phyloP scores from a whole-genome alignment of 1,140 invertebrate genomes.

The Drosophila ironensis region DNA sequence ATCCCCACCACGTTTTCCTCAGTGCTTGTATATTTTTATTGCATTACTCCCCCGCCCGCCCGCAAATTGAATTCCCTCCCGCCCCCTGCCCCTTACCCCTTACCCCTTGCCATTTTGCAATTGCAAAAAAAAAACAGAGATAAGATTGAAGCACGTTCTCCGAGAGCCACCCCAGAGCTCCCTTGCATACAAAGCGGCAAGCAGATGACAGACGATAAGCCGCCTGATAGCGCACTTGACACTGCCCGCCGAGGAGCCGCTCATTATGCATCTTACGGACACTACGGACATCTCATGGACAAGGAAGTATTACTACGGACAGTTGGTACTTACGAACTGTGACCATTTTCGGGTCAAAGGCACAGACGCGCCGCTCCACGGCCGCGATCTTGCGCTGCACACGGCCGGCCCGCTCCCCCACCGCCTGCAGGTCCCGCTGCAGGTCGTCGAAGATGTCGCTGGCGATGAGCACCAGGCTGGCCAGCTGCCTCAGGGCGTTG shows the following conservation, averaged over 20 bases:
- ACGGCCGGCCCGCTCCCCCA: constrained; percentile 86
- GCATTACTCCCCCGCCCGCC: constrained; percentile 14
- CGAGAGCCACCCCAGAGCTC: constrained; percentile 14
- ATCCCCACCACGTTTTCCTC: not conserved
- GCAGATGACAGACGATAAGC: constrained; percentile 58
- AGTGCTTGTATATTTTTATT: constrained; percentile 2
- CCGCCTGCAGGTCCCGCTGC: constrained; percentile 86
- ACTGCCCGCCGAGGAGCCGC: constrained; percentile 30
- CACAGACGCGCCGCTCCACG: constrained; percentile 85
- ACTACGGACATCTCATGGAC: no score
- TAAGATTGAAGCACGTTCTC: constrained; percentile 49
- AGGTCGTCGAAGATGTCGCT: constrained; percentile 90
- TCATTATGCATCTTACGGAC: constrained; percentile 6
- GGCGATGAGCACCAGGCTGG: constrained; percentile 89
- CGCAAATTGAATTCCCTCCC: constrained; percentile 48
- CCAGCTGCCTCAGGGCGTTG: constrained; percentile 89
- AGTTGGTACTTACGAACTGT: constrained; percentile 89
- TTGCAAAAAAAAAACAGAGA: constrained; percentile 39
- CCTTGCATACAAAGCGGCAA: constrained; percentile 47
- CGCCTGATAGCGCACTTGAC: constrained; percentile 68
- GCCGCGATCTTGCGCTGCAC: constrained; percentile 85
- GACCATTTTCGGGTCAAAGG: constrained; percentile 90
- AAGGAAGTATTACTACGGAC: no score
- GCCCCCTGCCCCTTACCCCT: no score
- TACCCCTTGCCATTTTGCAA: no score